Conservation (phyloP, 1,140 invertebrate genomes). For the Magallana gigas region DNA sequence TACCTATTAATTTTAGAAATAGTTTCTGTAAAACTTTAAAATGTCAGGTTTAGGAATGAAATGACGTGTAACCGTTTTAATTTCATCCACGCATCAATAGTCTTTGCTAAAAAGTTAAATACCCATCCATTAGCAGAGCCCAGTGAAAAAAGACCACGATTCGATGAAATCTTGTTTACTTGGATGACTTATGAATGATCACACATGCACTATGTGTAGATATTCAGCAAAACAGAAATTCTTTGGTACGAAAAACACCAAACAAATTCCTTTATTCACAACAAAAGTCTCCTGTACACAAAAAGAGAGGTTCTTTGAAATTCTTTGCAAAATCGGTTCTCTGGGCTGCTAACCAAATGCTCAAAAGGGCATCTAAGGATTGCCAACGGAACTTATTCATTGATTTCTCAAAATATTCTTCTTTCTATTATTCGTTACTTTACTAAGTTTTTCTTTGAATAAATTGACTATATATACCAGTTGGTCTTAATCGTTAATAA, state of each 20-base stretch:
- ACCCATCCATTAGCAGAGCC: background rate
- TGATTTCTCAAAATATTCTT: no score
- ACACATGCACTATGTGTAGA: background rate
- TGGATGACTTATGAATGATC: background rate
- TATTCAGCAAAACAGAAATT: conserved; percentile 5
- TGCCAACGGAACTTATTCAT: no score
- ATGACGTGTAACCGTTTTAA: background rate
- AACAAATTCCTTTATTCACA: background rate
- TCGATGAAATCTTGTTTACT: no score
- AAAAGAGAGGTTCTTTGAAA: background rate
- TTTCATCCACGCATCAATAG: background rate
- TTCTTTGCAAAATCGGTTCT: background rate
- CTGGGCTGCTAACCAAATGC: background rate
- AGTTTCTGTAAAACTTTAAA: no score
- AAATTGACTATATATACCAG: no score
- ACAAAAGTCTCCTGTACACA: background rate
- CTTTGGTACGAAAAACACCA: conserved; percentile 13
- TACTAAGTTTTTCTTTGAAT: no score
- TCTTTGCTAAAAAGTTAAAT: background rate
- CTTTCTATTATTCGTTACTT: no score
- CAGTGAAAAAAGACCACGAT: background rate
- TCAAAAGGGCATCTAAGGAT: background rate
- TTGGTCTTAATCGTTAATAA: no score
- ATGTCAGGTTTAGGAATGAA: background rate
- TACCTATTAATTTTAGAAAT: no score